These are phyloP conservation scores for Melanotaenia boesemani DNA, from an alignment of 2,797 vertebrate genomes.

Conservation along the genomic window DNA sequence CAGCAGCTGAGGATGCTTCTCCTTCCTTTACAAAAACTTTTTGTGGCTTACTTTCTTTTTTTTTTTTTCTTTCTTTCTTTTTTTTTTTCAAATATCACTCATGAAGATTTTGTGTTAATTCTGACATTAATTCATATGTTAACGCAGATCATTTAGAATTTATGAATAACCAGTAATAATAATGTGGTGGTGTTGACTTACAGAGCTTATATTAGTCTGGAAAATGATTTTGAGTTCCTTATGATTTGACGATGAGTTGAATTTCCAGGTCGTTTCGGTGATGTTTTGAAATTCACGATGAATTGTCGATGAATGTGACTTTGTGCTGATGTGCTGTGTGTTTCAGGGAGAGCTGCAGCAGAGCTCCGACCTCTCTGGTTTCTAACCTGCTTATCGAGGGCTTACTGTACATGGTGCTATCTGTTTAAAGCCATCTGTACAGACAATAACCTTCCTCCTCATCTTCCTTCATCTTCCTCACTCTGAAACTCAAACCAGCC, in stretches of 20 bases:
- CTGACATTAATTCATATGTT: constrained; percentile 58
- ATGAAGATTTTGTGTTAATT: constrained; percentile 64
- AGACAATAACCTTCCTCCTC: constrained; percentile 56
- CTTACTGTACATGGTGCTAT: constrained; percentile 82
- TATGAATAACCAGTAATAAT: constrained; percentile 75
- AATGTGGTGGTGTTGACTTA: constrained; percentile 68
- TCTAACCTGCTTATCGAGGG: constrained; percentile 75
- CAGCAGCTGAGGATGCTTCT: constrained; percentile 27
- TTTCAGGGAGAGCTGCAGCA: constrained; percentile 77
- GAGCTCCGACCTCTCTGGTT: constrained; percentile 75
- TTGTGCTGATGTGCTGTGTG: constrained; percentile 74
- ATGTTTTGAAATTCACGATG: constrained; percentile 67
- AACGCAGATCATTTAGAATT: constrained; percentile 68
- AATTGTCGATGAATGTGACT: constrained; percentile 77
- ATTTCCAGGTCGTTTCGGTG: constrained; percentile 51
- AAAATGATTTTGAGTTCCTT: constrained; percentile 67
- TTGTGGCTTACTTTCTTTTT: constrained; percentile 42
- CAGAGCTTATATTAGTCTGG: constrained; percentile 68
- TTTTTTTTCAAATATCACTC: constrained; percentile 39
- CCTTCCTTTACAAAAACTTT: constrained; percentile 31
- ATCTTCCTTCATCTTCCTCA: constrained; percentile 27
- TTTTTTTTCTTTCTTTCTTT: constrained; percentile 5
- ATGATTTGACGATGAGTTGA: constrained; percentile 77
- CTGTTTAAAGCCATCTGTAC: constrained; percentile 83
- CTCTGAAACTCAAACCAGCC: constrained; percentile 14